These are phyloP conservation scores for Spea bombifrons DNA, from an alignment of 2,113 vertebrate genomes.

Conservation along the genomic window DNA sequence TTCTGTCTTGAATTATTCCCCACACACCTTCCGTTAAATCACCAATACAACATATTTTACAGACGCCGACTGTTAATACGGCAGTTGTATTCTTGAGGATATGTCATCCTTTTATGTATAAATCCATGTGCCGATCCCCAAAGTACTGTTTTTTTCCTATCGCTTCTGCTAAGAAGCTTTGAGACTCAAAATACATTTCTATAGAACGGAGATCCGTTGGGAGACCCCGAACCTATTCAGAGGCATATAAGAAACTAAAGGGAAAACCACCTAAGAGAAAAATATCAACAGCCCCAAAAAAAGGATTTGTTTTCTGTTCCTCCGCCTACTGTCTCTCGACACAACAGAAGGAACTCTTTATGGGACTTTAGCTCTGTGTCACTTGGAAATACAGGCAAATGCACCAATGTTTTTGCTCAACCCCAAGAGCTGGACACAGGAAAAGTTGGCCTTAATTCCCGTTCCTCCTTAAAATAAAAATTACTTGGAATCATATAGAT, in stretches of 20 bases:
- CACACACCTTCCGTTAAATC: conserved; percentile 16
- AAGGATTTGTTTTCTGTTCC: too few relatives aligned
- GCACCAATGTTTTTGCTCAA: too few relatives aligned
- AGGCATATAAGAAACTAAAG: not conserved
- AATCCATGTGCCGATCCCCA: conserved; percentile 24
- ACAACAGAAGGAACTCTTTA: too few relatives aligned
- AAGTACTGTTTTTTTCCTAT: not conserved
- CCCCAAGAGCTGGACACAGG: too few relatives aligned
- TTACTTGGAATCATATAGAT: too few relatives aligned
- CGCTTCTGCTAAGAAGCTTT: conserved; percentile 22
- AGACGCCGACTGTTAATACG: not conserved
- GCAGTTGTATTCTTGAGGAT: not conserved
- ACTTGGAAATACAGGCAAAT: too few relatives aligned
- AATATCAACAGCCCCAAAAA: not conserved
- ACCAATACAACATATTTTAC: conserved; percentile 13
- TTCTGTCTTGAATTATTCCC: conserved; percentile 29
- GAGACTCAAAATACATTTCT: conserved; percentile 32
- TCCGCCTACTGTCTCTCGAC: too few relatives aligned
- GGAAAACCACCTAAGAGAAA: not conserved
- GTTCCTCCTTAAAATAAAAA: too few relatives aligned
- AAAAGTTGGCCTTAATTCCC: too few relatives aligned
- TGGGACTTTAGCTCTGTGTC: too few relatives aligned
- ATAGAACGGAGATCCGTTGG: not conserved
- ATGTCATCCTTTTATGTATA: conserved; percentile 32
- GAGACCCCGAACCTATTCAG: conserved; percentile 17